phyloP scores from a whole-genome alignment of 2,797 vertebrate species.

The Carcharodon carcharias region DNA sequence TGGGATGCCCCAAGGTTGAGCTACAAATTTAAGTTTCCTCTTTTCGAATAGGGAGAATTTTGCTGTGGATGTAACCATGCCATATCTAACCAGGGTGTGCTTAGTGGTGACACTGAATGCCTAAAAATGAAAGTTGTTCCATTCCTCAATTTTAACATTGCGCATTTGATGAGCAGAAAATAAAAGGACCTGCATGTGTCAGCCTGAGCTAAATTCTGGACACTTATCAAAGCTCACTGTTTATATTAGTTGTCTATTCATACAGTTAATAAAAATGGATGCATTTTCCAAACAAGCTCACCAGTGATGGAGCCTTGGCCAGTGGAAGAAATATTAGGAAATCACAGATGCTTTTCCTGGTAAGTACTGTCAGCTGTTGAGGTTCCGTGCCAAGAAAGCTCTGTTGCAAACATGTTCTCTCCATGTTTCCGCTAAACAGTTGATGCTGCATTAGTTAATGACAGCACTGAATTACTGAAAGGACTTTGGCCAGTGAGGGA shows the following conservation, averaged over 20 bases:
- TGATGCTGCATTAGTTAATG: not conserved
- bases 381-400: not conserved
- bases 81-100: not conserved
- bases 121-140: not conserved
- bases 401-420: not conserved
- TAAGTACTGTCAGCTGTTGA: not conserved
- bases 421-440: not conserved
- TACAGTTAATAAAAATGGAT: not conserved
- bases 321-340: not conserved
- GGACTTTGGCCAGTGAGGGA: not conserved
- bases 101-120: not conserved
- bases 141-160: not conserved
- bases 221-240: not conserved
- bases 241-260: not conserved
- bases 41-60: not conserved
- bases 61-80: not conserved
- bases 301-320: not conserved
- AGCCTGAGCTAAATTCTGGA: not conserved
- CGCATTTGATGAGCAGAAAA: not conserved
- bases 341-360: not conserved
- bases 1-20: not conserved
- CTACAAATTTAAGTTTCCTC: not conserved
- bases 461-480: not conserved
- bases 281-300: not conserved
- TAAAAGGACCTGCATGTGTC: not conserved